Conservation (phyloP, 2,113 vertebrate species). For the Chloropsis cyanopogon region DNA sequence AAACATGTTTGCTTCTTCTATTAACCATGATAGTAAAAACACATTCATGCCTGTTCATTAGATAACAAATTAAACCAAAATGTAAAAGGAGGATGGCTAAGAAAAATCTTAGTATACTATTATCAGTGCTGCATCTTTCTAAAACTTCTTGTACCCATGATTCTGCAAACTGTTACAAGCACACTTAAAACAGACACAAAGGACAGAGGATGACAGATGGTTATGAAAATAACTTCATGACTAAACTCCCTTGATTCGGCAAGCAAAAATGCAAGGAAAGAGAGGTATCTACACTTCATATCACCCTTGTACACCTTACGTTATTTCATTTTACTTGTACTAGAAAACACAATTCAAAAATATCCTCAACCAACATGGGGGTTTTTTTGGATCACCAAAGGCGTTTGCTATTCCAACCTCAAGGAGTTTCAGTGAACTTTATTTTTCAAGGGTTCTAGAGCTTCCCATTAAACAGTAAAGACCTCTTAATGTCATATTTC, state of each 20-base stretch:
- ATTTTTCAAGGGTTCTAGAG: background rate
- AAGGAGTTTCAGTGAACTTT: background rate
- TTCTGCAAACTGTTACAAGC: background rate
- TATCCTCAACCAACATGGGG: fast-evolving
- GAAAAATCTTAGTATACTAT: background rate
- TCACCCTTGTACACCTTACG: background rate
- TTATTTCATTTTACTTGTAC: background rate
- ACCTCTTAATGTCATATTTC: background rate
- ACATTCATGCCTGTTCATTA: background rate
- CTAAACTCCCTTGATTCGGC: background rate
- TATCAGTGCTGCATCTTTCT: background rate
- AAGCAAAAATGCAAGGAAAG: background rate
- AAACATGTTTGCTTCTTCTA: background rate
- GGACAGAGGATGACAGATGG: background rate
- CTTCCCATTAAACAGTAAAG: background rate
- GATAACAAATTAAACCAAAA: background rate
- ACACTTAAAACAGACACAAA: background rate
- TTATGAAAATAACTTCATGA: background rate
- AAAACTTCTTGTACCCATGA: background rate
- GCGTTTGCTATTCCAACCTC: background rate
- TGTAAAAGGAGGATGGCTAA: background rate
- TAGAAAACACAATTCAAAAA: background rate
- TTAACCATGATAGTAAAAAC: background rate
- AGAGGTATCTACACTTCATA: background rate
- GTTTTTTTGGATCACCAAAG: background rate